Evolutionary conservation across 2,797 vertebrate species (phyloP).

Genomic region (Odontamblyopus lacepedii): DNA sequence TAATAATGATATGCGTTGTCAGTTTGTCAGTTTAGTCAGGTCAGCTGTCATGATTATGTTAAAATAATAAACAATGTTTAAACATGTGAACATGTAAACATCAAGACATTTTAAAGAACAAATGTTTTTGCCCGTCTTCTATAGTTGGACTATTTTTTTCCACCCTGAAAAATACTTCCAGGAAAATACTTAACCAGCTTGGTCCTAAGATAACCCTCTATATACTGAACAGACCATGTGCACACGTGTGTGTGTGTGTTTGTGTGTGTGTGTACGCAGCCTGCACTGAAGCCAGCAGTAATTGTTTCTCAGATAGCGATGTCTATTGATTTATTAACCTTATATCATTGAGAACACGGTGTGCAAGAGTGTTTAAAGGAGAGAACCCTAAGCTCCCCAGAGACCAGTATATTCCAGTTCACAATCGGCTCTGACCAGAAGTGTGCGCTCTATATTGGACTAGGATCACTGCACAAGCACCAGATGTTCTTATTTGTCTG

Average conservation of each 20-base stretch:
- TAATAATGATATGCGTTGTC: too few species aligned
- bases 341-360: constrained; percentile 39
- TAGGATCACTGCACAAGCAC: constrained; percentile 28
- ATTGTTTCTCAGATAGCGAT: constrained; percentile 58
- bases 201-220: constrained; percentile 11
- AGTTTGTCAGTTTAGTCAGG: too few species aligned
- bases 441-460: constrained; percentile 25
- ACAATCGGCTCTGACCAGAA: constrained; percentile 5
- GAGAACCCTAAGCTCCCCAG: constrained; percentile 1
- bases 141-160: constrained; percentile 7
- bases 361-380: not conserved
- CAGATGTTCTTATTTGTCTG: constrained; percentile 61
- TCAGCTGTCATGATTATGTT: not conserved
- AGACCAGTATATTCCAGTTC: not conserved
- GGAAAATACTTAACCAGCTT: constrained; percentile 30
- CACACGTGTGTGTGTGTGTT: constrained; percentile 20
- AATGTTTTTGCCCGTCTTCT: not conserved
- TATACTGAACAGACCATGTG: constrained; percentile 23
- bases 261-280: constrained; percentile 17
- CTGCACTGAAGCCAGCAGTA: constrained; percentile 51
- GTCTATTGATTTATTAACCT: constrained; percentile 62
- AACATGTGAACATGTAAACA: not conserved
- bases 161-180: constrained; percentile 16
- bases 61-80: not conserved
- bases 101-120: not conserved